Base-by-base conservation (phyloP, 1,140 invertebrate species). In the Drosophila watanabei region DNA sequence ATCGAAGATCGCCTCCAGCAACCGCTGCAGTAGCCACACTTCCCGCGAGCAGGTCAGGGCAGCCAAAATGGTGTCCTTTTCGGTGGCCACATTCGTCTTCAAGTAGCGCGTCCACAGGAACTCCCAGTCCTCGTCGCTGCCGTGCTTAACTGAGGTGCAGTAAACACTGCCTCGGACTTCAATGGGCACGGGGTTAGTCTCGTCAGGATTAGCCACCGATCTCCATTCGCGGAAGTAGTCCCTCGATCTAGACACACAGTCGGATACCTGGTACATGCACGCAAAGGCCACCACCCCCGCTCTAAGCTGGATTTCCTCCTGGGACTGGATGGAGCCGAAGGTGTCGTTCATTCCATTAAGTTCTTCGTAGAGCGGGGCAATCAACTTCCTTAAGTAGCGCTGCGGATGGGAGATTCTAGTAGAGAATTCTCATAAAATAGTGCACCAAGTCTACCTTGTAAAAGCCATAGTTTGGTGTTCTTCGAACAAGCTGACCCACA, bases 111-210 rank as follows among this genome's bases (percentile, higher is more conserved):
- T 84, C 94, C 97, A 97, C 9, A 97, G 94, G 93, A 97, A 97
- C 41, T 97, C 94, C 97, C 97, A 99, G 66, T 97, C 96, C 4
- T 95, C 93, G 51, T 95, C 94, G 9, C 94, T 94, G 13, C 98
- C 97, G 72, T 96, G 91, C 69, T 94, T 94, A 0, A 98, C 93
- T 0, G 95, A 96, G 35, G 95, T 95, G 93, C 98, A 98, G 92
- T 97, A 98, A 20, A 97, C 95, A 0, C 95, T 93, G 0, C 93
- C 81, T 35, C 96, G 95, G 32, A 98, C 94, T 92, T 98, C 96
- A 59, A 95, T 94, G 0, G 97, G 96, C 63, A 98, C 96, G 4
- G 94, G 94, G 82, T 96, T 95, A 14, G 93, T 91, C 7, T 92
- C 82, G 58, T 95, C 94, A 0, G 95, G 95, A 69, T 95, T 91